Percentiles rank a stretch among this genome's conserved stretches.
phyloP scores from a whole-genome alignment of 2,113 vertebrate genomes.

The Poecilia latipinna region DNA sequence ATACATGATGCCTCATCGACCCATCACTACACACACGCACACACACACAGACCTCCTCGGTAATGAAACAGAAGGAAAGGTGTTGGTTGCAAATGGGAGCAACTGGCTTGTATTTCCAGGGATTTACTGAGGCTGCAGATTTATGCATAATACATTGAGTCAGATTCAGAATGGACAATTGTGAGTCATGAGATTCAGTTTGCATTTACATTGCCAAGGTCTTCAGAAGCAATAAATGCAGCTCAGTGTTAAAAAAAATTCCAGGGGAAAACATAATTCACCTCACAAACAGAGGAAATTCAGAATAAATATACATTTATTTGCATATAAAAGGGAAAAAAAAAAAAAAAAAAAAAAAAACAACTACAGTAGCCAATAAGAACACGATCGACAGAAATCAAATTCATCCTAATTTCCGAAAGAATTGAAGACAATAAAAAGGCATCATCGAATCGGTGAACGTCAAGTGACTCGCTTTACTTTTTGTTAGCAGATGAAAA shows the following conservation, averaged over 20 bases:
- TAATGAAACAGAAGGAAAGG: background rate
- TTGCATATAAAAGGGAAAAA: conserved; percentile 26
- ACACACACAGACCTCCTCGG: background rate
- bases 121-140: conserved; percentile 11
- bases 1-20: too few relatives aligned
- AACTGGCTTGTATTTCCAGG: background rate
- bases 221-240: background rate
- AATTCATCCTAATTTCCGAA: conserved; percentile 34
- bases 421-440: conserved; percentile 20
- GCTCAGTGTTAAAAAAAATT: conserved; percentile 10
- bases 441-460: conserved; percentile 22
- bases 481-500: conserved; percentile 85
- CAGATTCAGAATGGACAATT: conserved; percentile 1
- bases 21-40: too few relatives aligned
- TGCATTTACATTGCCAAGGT: background rate
- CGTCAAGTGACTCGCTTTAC: conserved; percentile 4
- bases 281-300: conserved; percentile 14
- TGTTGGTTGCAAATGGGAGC: background rate
- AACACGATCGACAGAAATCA: conserved; percentile 20
- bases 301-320: conserved; percentile 70
- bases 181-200: conserved; percentile 2
- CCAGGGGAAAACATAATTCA: background rate
- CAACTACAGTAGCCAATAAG: conserved; percentile 6
- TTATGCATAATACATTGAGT: conserved; percentile 12
- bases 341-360: too few relatives aligned